Base-by-base conservation (phyloP, 2,888 invertebrate species). In the Troides oblongomaculatus region DNA sequence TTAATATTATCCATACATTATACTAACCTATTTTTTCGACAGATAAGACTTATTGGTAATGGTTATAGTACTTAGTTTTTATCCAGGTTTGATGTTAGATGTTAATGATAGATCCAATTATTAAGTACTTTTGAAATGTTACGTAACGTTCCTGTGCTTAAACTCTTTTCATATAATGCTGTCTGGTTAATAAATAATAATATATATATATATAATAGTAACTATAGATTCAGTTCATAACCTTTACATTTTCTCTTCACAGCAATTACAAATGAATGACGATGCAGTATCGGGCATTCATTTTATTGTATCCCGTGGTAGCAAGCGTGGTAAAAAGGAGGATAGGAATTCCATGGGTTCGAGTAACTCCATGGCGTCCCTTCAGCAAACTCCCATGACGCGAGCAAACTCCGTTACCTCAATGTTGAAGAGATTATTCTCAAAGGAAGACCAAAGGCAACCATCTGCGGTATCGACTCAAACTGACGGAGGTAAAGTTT, bases 331-430 rank as follows among this genome's bases (percentile, higher is more conserved):
- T 39, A 90, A 88, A 74, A 83, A 84, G 21, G 91, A 90, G 2
- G 92, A 92, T 43, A 81, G 88, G 57, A 89, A 92, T 74, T 90
- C 93, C 0, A 85, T 89, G 89, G 94, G 84, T 3, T 93, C 90
- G 0, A 86, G 84, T n/a, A 88, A 90, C 74, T 93, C 93, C 6
- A 85, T 93, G 90, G 85, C 83, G 72, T 97, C 85, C 86, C 94
- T 73, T 87, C 95, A 86, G 94, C 96, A 71, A 94, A 96, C 75
- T 90, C 96, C 72, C 0, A 89, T 97, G 77, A 94, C 95, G 0
- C 93, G 97, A 64, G 95, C 95, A 0, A 95, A 95, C 78, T 97
- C 97, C 0, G 96, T 97, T 53, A 96, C 97, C 0, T 96, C 95
- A 17, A 95, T 96, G 79, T 85, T 97, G 10, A 96, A 96, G 81